phyloP scores from a whole-genome alignment of 2,797 vertebrate species.

The Schizothorax lantsangensis region DNA sequence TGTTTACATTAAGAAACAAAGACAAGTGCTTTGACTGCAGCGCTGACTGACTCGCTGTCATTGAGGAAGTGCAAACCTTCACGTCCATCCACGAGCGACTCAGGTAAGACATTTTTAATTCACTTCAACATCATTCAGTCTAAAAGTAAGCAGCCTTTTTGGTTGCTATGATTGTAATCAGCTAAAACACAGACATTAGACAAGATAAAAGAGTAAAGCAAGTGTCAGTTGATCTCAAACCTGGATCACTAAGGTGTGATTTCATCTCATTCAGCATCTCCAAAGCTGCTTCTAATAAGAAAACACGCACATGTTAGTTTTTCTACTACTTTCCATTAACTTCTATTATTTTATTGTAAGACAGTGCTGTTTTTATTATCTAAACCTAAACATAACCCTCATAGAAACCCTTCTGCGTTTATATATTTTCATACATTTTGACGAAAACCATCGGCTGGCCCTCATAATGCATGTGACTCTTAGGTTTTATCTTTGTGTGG shows the following conservation, averaged over 20 bases:
- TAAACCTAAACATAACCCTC: neutral
- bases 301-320: neutral
- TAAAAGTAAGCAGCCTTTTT: neutral
- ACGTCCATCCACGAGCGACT: constrained; percentile 16
- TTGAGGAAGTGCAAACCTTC: constrained; percentile 7
- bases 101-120: constrained; percentile 49
- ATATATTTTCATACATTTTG: neutral
- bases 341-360: neutral
- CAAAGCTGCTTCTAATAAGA: neutral
- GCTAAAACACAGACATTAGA: neutral
- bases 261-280: neutral
- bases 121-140: neutral
- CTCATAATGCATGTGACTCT: neutral
- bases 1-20: constrained; percentile 37
- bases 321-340: neutral
- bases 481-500: neutral
- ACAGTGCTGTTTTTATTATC: neutral
- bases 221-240: neutral
- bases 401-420: no score
- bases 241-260: constrained; percentile 9
- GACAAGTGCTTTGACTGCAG: constrained; percentile 25
- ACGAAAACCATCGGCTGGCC: neutral
- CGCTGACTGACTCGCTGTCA: constrained; percentile 15
- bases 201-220: neutral
- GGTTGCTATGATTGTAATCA: neutral